Evolutionary conservation across 2,113 vertebrate species (phyloP).

Genomic region (Cinclus mexicanus): DNA sequence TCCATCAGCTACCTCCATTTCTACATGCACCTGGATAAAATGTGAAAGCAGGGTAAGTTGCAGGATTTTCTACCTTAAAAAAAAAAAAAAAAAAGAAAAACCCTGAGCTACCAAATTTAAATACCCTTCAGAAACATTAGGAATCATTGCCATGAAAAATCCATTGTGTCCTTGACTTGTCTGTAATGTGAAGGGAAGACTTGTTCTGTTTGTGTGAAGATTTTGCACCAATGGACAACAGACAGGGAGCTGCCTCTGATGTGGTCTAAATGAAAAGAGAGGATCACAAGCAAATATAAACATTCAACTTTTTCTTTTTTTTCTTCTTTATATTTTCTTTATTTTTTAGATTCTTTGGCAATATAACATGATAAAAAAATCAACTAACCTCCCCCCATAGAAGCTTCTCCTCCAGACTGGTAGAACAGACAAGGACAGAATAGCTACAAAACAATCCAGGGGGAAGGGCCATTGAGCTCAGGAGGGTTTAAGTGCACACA

Average conservation of each 20-base stretch:
- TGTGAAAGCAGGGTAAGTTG: neutral
- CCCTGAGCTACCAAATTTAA: neutral
- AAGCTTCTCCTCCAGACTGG: neutral
- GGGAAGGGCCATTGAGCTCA: neutral
- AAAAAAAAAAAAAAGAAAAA: too few relatives aligned
- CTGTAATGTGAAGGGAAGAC: neutral
- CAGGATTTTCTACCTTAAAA: neutral
- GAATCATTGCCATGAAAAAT: neutral
- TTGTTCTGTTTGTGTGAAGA: neutral
- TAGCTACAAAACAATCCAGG: neutral
- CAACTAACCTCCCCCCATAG: neutral
- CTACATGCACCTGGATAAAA: neutral
- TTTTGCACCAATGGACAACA: neutral
- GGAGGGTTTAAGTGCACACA: neutral
- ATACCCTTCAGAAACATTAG: neutral
- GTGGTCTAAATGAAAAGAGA: neutral
- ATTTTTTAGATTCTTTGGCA: neutral
- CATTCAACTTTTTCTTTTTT: neutral
- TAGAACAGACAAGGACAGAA: neutral
- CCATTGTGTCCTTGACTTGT: rapidly evolving
- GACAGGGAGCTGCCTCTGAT: neutral
- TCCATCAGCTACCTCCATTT: neutral
- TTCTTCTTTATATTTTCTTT: neutral
- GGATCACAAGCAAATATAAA: neutral
- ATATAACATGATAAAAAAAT: neutral